A percentile compares a stretch with the other conserved stretches of the same genome.
Evolutionary conservation across 2,888 invertebrate species (phyloP).

Genomic region (Stenurella melanura): DNA sequence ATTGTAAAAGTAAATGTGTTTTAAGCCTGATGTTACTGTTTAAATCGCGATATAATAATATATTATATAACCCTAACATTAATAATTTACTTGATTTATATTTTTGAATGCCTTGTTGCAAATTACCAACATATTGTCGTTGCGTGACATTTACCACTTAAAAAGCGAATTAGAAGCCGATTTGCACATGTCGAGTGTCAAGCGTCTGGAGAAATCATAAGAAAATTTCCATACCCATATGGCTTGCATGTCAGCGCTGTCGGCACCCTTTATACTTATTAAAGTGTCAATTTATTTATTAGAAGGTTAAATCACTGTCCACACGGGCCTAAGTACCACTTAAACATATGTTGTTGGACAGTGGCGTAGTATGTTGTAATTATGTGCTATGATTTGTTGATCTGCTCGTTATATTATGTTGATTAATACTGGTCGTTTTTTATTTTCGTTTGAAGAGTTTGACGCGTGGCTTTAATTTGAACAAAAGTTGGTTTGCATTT

Average conservation of each 20-base stretch:
- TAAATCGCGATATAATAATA: background rate
- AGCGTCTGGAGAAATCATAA: constrained; percentile 25
- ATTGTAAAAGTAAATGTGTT: background rate
- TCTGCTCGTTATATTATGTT: background rate
- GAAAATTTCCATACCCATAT: constrained; percentile 42
- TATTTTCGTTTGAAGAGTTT: background rate
- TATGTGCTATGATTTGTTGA: too few species aligned
- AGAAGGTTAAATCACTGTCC: constrained; percentile 48
- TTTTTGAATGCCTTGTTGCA: background rate
- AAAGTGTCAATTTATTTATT: constrained; percentile 50
- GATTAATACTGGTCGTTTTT: background rate
- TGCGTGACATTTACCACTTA: constrained; percentile 16
- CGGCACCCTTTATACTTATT: constrained; percentile 44
- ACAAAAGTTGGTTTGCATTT: too few species aligned
- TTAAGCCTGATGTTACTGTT: background rate
- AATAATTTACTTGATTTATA: background rate
- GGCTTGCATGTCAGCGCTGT: constrained; percentile 41
- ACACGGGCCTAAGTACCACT: constrained; percentile 33
- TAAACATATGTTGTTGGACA: constrained; percentile 27
- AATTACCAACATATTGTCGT: constrained; percentile 18
- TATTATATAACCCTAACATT: background rate
- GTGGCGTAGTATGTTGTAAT: constrained; percentile 15
- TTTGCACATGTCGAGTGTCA: constrained; percentile 23
- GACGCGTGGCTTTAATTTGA: too few species aligned
- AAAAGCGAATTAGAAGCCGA: constrained; percentile 37